phyloP scores from a whole-genome alignment of 2,113 vertebrate genomes.

The Nematolebias whitei region DNA sequence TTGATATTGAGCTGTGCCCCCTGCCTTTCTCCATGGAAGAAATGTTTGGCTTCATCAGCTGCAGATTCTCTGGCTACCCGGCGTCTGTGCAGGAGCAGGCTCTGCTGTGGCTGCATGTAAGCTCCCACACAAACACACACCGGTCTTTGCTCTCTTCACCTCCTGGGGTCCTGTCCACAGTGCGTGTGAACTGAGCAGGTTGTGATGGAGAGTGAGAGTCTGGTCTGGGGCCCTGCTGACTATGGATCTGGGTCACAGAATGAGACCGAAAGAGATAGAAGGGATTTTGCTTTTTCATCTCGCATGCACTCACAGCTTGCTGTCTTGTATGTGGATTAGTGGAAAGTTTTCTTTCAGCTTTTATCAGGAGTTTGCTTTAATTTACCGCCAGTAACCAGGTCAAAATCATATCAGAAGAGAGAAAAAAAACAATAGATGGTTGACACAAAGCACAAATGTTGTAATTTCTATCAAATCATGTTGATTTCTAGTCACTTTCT shows the following conservation, averaged over 20 bases:
- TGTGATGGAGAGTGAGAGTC: slow-evolving; percentile 61
- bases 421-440: neutral
- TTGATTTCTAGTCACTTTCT: neutral
- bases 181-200: slow-evolving; percentile 75
- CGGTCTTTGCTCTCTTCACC: slow-evolving; percentile 26
- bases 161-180: slow-evolving; percentile 61
- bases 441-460: neutral
- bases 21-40: slow-evolving; percentile 99
- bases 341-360: slow-evolving; percentile 60
- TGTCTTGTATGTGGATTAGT: slow-evolving; percentile 52
- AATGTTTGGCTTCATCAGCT: slow-evolving; percentile 99
- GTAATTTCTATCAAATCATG: neutral
- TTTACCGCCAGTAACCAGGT: slow-evolving; percentile 40
- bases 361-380: slow-evolving; percentile 51
- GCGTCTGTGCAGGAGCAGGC: slow-evolving; percentile 98
- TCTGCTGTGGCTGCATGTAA: slow-evolving; percentile 97
- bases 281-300: slow-evolving; percentile 50
- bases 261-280: slow-evolving; percentile 45
- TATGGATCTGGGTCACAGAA: slow-evolving; percentile 78
- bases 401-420: slow-evolving; percentile 31
- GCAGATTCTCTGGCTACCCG: slow-evolving; percentile 96
- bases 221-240: slow-evolving; percentile 67
- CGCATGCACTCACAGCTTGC: slow-evolving; percentile 63
- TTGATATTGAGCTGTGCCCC: slow-evolving; percentile 97
- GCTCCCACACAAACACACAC: slow-evolving; percentile 58